These are phyloP conservation scores for Drosophila dunni DNA, from an alignment of 1,140 invertebrate species.

Conservation along the genomic window DNA sequence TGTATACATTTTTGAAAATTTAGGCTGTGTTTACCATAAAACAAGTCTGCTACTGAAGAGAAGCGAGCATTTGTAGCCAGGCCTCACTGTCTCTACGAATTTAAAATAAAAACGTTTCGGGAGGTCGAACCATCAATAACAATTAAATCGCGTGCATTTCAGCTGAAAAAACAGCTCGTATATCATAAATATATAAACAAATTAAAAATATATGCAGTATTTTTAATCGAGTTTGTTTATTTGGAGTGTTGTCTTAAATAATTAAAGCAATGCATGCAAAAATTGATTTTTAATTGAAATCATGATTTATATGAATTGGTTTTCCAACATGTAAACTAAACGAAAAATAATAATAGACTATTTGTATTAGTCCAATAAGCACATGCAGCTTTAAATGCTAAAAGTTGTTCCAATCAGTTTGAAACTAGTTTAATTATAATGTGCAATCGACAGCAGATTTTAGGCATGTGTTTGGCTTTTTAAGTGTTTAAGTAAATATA, in stretches of 20 bases:
- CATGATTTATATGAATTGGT: constrained; percentile 1
- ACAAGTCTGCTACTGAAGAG: no score
- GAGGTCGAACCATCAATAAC: constrained; percentile 68
- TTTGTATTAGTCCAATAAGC: neutral
- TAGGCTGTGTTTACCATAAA: neutral
- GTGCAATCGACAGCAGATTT: neutral
- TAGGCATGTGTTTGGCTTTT: neutral
- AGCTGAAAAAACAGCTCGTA: constrained; percentile 36
- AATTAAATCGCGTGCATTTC: constrained; percentile 66
- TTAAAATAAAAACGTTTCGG: constrained; percentile 6
- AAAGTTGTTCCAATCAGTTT: neutral
- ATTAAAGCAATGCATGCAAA: constrained; percentile 13
- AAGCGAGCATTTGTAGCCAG: neutral
- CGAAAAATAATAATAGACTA: neutral
- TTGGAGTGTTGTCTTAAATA: constrained; percentile 11
- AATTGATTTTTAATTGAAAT: constrained; percentile 16
- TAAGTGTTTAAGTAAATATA: neutral
- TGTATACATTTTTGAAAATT: no score
- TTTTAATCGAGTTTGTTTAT: constrained; percentile 9
- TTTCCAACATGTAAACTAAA: neutral
- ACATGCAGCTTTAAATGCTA: neutral
- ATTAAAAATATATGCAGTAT: constrained; percentile 32
- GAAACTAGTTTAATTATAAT: neutral
- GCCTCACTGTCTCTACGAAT: neutral
- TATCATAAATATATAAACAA: constrained; percentile 52